Percentiles rank a stretch among this genome's conserved stretches.
phyloP scores from a whole-genome alignment of 2,113 vertebrate genomes.

The Nycticebus coucang region DNA sequence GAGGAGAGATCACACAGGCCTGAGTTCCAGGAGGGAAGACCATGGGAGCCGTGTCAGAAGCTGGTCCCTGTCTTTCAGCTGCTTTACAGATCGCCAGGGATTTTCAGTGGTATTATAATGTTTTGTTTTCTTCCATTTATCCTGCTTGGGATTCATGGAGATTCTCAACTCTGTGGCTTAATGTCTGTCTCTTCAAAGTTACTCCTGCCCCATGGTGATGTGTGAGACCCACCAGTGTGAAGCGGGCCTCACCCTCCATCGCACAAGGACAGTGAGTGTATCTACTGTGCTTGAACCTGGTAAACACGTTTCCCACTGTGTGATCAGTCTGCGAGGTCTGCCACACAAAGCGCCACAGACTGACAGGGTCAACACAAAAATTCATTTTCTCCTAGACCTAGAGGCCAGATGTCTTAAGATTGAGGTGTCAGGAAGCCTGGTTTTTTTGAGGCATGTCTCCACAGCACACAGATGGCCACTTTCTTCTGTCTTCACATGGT shows the following conservation, averaged over 20 bases:
- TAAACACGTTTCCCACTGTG: no score
- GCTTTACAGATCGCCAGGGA: neutral
- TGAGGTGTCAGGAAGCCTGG: neutral
- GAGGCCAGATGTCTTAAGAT: neutral
- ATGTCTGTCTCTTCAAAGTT: neutral
- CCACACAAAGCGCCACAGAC: neutral
- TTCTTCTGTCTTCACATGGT: neutral
- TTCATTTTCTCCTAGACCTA: neutral
- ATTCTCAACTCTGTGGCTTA: neutral
- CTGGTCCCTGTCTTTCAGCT: neutral
- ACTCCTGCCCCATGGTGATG: neutral
- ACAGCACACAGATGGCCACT: neutral
- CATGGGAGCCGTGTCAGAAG: neutral
- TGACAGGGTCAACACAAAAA: neutral
- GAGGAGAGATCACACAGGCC: neutral
- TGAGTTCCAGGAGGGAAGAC: neutral
- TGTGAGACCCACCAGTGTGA: neutral
- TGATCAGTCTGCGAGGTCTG: no score
- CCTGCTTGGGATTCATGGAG: neutral
- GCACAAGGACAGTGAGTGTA: neutral
- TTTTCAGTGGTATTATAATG: neutral
- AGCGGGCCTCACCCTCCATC: no score
- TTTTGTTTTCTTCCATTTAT: neutral
- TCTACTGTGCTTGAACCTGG: neutral
- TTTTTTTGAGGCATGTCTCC: neutral